Percentiles rank a stretch among this genome's conserved stretches.
Conservation (phyloP, 2,113 vertebrate genomes). For the Alethe castanea region DNA sequence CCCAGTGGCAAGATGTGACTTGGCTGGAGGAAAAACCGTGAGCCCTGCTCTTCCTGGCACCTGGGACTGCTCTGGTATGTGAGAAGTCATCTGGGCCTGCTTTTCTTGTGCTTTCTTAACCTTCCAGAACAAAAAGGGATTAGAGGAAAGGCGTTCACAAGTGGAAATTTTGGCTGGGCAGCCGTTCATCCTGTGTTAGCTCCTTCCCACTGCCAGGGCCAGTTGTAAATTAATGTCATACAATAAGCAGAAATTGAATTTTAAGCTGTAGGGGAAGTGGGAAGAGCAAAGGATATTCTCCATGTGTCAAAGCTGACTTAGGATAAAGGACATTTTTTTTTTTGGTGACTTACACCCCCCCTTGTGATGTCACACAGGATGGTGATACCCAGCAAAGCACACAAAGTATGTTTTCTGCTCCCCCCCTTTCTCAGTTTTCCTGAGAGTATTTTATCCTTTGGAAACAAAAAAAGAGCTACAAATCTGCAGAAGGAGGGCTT, state of each 20-base stretch:
- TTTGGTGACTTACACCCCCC: neutral
- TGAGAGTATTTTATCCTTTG: accelerated
- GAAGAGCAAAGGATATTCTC: neutral
- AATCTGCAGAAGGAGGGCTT: neutral
- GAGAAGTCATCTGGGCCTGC: neutral
- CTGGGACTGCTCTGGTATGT: neutral
- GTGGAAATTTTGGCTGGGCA: slow-evolving; percentile 30
- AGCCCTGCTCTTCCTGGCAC: neutral
- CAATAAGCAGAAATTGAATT: neutral
- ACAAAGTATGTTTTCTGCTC: neutral
- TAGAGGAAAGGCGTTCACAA: slow-evolving; percentile 60
- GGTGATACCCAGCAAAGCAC: neutral
- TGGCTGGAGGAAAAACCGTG: neutral
- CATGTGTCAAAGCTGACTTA: accelerated
- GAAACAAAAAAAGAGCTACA: neutral
- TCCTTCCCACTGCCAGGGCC: neutral
- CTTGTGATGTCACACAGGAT: neutral
- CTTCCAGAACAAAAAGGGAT: slow-evolving; percentile 30
- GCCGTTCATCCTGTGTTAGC: neutral
- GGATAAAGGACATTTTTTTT: neutral
- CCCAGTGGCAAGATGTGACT: neutral
- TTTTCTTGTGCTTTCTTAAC: slow-evolving; percentile 23
- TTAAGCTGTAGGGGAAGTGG: neutral
- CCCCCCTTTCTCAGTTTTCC: neutral
- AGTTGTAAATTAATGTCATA: neutral